phyloP scores from a whole-genome alignment of 2,888 invertebrate species.

The Ypsolopha sequella region DNA sequence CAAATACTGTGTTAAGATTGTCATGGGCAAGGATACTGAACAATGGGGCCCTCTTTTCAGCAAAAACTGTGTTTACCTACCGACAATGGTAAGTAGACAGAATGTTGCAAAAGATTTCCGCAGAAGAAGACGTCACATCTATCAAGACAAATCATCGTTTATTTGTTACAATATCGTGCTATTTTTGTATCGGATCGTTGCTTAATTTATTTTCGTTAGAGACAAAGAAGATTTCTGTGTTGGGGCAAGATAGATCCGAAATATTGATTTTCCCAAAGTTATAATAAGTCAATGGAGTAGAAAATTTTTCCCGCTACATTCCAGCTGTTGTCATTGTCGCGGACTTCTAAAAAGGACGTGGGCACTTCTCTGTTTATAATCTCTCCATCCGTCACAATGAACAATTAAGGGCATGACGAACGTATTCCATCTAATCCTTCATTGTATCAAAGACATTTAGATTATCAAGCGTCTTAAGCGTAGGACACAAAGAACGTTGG shows the following conservation, averaged over 20 bases:
- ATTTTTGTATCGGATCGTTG: too few relatives aligned
- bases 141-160: too few relatives aligned
- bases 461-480: conserved; percentile 39
- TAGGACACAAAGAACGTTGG: conserved; percentile 25
- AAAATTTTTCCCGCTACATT: too few relatives aligned
- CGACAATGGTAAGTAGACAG: conserved; percentile 25
- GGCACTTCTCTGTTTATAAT: conserved; percentile 4
- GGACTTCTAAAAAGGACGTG: conserved; percentile 1
- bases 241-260: too few relatives aligned
- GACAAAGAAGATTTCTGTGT: too few relatives aligned
- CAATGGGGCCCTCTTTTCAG: conserved; percentile 40
- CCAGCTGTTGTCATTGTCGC: conserved; percentile 5
- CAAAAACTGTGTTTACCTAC: conserved; percentile 48
- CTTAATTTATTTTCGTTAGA: too few relatives aligned
- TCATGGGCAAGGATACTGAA: conserved; percentile 44
- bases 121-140: too few relatives aligned
- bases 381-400: conserved; percentile 24
- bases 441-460: conserved; percentile 49
- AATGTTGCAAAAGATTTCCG: not conserved
- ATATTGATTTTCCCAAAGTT: too few relatives aligned
- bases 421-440: conserved; percentile 30
- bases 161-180: too few relatives aligned
- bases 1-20: conserved; percentile 54
- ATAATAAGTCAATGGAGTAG: too few relatives aligned
- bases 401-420: conserved; percentile 35